Base-by-base conservation (phyloP, 2,888 invertebrate species). In the Caenorhabditis afra region DNA sequence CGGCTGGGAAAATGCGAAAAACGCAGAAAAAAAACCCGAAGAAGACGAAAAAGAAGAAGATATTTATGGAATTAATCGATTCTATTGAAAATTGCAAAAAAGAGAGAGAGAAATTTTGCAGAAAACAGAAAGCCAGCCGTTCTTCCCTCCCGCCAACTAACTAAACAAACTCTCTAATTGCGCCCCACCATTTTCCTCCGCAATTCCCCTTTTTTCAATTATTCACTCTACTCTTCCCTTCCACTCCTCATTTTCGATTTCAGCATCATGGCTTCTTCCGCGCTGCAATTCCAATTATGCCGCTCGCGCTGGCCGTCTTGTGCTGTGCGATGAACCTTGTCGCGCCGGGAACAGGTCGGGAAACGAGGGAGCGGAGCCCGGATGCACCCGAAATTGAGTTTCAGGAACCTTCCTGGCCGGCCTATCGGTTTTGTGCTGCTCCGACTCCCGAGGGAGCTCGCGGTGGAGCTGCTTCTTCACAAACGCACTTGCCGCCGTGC, bases 241-340 rank as follows among this genome's bases (percentile, higher is more conserved):
- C n/a, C n/a, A n/a, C n/a, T n/a, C n/a, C n/a, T n/a, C n/a, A n/a
- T n/a, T n/a, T n/a, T n/a, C n/a, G n/a, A n/a, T n/a, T n/a, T n/a
- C 77, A 84, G 85, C 53, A 79, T 18, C 79, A 86, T 23, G 91
- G 95, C 94, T 88, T 90, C 35, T 87, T 91, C 75, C 90, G 91
- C 78, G 90, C 90, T 62, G 91, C 91, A n/a, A 91, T 92, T 53
- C 92, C 92, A 0, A 88, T 90, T 49, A 91, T 92, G 91, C 92
- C 92, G 0, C 82, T 92, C 16, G 88, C 90, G 2, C 61, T 91
- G 20, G 92, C 92, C 10, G 87, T 87, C 3, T 57, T 90, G n/a
- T 87, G 90, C 57, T 89, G 89, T 47, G 39, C 90, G 3, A 81
- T 90, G 55, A 91, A 91, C 79, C 74, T 90, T 29, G 11, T 90